Percentiles rank a stretch among this genome's conserved stretches.
Evolutionary conservation across 37 sponge, comb jelly and placozoan genomes (phyloP).

Genomic region (Bolinopsis microptera): DNA sequence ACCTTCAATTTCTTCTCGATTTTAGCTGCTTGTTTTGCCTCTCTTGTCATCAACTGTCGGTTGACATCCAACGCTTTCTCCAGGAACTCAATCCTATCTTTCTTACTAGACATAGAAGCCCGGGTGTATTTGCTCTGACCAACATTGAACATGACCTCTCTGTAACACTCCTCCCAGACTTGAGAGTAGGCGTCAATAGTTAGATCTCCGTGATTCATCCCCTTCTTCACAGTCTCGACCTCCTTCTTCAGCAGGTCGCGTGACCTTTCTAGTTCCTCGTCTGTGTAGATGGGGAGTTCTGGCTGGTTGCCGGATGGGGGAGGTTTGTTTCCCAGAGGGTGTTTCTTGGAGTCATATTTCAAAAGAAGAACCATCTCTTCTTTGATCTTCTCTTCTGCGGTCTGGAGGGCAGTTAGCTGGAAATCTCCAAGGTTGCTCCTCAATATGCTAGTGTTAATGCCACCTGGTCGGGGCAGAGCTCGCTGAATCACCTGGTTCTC

Average conservation of each 20-base stretch:
- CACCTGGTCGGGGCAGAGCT: constrained; percentile 81
- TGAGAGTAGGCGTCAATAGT: constrained; percentile 75
- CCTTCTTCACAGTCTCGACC: constrained; percentile 79
- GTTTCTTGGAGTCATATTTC: constrained; percentile 81
- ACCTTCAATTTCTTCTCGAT: constrained; percentile 95
- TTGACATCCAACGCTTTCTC: constrained; percentile 83
- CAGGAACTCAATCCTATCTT: constrained; percentile 85
- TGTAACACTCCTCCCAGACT: constrained; percentile 98
- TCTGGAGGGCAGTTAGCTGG: constrained; percentile 54
- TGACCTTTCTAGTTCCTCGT: constrained; percentile 69
- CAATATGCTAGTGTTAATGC: constrained; percentile 79
- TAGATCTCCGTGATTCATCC: constrained; percentile 91
- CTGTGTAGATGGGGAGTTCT: constrained; percentile 47
- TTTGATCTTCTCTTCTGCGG: constrained; percentile 94
- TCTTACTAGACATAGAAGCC: constrained; percentile 81
- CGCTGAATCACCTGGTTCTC: constrained; percentile 87
- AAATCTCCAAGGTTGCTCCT: constrained; percentile 55
- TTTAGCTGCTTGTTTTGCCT: constrained; percentile 91
- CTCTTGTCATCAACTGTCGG: constrained; percentile 81
- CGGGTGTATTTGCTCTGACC: constrained; percentile 88
- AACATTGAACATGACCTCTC: constrained; percentile 88
- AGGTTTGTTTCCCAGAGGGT: constrained; percentile 67
- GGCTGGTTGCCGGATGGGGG: not conserved
- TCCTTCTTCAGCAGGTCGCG: constrained; percentile 76
- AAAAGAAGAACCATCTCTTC: constrained; percentile 85